These are phyloP conservation scores for Aurelia sp. DNA, from an alignment of 30 jellyfish, hydroid and myxozoan genomes.

Conservation along the genomic window DNA sequence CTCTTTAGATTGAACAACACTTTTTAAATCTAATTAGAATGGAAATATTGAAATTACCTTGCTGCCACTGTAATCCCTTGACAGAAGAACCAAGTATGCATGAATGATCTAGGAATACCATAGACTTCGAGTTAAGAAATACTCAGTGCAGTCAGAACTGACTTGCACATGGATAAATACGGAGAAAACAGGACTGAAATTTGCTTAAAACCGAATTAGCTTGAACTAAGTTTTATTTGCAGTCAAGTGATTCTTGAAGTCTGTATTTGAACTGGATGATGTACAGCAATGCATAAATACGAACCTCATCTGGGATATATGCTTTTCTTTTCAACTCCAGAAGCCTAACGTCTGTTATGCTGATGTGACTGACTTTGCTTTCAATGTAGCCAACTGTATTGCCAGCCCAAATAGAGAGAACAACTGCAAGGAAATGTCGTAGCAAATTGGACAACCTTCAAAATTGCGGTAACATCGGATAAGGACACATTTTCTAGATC, in stretches of 20 bases:
- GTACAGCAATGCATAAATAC: neutral
- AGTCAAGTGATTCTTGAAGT: neutral
- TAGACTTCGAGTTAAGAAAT: neutral
- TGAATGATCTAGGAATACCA: neutral
- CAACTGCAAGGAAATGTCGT: neutral
- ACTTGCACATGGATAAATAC: neutral
- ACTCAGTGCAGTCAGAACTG: neutral
- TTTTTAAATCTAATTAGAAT: too few species aligned
- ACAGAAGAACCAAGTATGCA: conserved; percentile 22
- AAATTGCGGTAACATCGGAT: too few species aligned
- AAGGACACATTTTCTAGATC: too few species aligned
- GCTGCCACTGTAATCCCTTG: conserved; percentile 6
- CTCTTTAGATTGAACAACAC: too few species aligned
- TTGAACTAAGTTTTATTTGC: neutral
- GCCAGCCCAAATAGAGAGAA: conserved; percentile 9
- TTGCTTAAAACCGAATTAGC: neutral
- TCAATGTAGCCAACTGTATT: conserved; percentile 2
- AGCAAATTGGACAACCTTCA: too few species aligned
- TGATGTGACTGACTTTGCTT: conserved; percentile 8
- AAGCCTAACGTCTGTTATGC: neutral
- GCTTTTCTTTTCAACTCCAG: conserved; percentile 19
- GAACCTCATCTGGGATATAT: conserved; percentile 27
- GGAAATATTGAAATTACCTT: neutral
- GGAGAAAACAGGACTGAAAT: neutral
- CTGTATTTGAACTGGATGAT: neutral